A percentile compares a stretch with the other conserved stretches of the same genome.
These are phyloP conservation scores for Phoebastria nigripes DNA, from an alignment of 2,797 vertebrate species.

Conservation along the genomic window DNA sequence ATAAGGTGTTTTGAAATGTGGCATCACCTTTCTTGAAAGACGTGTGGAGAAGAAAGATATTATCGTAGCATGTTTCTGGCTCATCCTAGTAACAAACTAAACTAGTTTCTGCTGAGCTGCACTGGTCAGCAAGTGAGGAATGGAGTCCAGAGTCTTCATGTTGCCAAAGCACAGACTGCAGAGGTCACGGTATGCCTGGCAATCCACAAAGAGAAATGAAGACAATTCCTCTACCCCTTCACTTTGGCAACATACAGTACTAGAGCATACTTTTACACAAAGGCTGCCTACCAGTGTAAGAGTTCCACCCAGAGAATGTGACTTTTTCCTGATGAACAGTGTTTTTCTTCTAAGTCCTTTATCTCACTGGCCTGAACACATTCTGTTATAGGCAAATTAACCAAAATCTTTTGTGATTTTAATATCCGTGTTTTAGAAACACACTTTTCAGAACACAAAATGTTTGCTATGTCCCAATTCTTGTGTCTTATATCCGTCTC, in stretches of 20 bases:
- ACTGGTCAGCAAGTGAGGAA: background rate
- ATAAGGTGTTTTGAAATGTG: background rate
- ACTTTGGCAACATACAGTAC: background rate
- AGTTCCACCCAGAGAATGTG: background rate
- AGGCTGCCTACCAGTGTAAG: rapidly evolving
- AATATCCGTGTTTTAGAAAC: background rate
- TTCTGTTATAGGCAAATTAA: background rate
- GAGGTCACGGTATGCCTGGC: background rate
- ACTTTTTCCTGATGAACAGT: background rate
- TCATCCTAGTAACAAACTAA: background rate
- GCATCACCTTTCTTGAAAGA: background rate
- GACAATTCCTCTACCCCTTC: background rate
- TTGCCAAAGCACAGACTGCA: background rate
- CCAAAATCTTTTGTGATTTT: background rate
- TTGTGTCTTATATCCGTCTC: background rate
- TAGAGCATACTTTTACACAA: background rate
- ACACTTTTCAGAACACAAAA: background rate
- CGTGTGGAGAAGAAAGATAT: background rate
- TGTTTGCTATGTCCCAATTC: background rate
- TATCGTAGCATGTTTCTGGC: background rate
- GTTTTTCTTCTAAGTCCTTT: background rate
- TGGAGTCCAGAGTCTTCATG: background rate
- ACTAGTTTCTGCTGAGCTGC: background rate
- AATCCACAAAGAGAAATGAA: background rate
- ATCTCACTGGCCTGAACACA: background rate